Evolutionary conservation across 2,113 vertebrate species (phyloP).

Genomic region (Thomomys bottae): DNA sequence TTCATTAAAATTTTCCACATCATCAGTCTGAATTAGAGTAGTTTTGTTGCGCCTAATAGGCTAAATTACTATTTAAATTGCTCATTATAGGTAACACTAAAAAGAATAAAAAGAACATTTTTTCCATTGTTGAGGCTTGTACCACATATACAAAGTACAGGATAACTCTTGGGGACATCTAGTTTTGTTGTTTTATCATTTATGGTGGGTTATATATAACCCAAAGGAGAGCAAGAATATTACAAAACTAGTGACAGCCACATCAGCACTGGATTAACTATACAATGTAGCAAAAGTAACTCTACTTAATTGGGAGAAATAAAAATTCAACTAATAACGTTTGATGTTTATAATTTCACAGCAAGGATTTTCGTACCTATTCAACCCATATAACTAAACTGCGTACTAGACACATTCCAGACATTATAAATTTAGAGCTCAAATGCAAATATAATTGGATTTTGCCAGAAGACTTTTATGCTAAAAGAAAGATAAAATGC

Average conservation of each 20-base stretch:
- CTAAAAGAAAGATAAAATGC: not conserved
- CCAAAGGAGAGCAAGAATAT: fast-evolving
- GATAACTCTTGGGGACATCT: not conserved
- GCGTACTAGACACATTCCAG: conserved; percentile 40
- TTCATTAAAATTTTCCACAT: conserved; percentile 63
- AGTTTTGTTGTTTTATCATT: conserved; percentile 28
- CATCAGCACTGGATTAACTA: not conserved
- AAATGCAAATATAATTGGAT: conserved; percentile 51
- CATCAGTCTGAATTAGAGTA: conserved; percentile 61
- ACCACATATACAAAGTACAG: not conserved
- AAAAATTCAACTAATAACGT: conserved; percentile 37
- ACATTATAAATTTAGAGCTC: not conserved
- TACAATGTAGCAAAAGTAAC: conserved; percentile 48
- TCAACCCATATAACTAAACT: conserved; percentile 46
- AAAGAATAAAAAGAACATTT: not conserved
- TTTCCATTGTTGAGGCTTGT: not conserved
- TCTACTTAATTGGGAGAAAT: conserved; percentile 10
- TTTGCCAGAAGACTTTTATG: conserved; percentile 23
- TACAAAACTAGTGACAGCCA: not conserved
- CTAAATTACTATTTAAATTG: conserved; percentile 49
- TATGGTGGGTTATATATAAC: not conserved
- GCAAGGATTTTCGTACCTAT: conserved; percentile 47
- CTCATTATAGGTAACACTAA: conserved; percentile 1
- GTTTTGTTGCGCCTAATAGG: conserved; percentile 25
- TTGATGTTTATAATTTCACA: conserved; percentile 52